Base-by-base conservation (phyloP, 1,140 invertebrate species). In the Caligus rogercresseyi region DNA sequence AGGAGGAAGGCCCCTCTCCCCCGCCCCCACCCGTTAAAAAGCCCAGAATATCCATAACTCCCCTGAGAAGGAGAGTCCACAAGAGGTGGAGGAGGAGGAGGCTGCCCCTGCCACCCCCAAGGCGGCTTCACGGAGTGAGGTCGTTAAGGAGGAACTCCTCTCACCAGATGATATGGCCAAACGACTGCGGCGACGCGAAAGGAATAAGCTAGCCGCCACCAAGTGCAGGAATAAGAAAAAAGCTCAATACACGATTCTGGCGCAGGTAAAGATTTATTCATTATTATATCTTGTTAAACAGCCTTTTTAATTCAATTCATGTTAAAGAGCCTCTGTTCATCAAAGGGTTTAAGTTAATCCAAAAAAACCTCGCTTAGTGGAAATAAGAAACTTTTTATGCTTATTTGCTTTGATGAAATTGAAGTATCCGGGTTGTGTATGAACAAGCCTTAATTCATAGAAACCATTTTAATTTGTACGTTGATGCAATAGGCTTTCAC, bases 191-290 rank as follows among this genome's bases (percentile, higher is more conserved):
- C 78, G 88, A 68, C 79, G 90, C 66, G 89, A 93, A 73, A 78
- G 89, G 58, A 94, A 95, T 73, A 93, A 94, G 78, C 85, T 94
- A 52, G 91, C 91, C 16, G 91, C 91, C 13, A 94, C 90, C 18
- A 94, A 94, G 73, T 94, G 91, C 72, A 80, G 90, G 59, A 80
- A 89, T 77, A 94, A 92, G 78, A 94, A 94, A 72, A 83, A 89
- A 19, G 87, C 92, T 11, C 70, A 81, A 84, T 65, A 91, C 88
- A 0, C 81, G 84, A 55, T 86, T 87, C 66, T 75, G 94, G 64
- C 31, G n/a, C 31, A 43, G 31, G 31, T 43, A 43, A 43, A 11
- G 31, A 43, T 43, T 43, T 43, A 43, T 7, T 43, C n/a, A 43
- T 11, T 43, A 43, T n/a, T 11, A 43, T n/a, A n/a, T n/a, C n/a